Base-by-base conservation (phyloP, 2,797 vertebrate species). In the Pogoniulus pusillus region DNA sequence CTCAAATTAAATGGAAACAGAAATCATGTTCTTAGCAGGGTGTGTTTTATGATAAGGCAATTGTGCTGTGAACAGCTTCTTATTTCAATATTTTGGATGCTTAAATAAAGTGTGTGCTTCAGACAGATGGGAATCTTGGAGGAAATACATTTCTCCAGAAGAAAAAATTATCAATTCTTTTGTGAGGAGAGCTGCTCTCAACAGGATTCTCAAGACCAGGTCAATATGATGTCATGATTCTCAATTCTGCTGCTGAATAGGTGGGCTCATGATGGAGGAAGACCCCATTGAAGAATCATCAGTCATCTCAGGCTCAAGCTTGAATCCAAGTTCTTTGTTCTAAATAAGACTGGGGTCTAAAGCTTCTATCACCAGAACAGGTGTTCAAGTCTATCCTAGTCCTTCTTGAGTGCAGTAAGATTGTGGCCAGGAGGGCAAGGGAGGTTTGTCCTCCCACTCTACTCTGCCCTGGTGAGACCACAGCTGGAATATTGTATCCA, bases 11-110 rank as follows among this genome's bases (percentile, higher is more conserved):
- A 93, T 81, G 84, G 93, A 91, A 95, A 92, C 58, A 93, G 90
- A 96, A 95, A 92, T 95, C 91, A 89, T 90, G 70, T 77, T 95
- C 91, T 90, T 91, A 91, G 90, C 81, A 81, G 90, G 90, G 78
- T 90, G 51, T 91, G 69, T 94, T 95, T 96, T 93, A 92, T 90
- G 88, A 92, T 93, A 85, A 90, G 65, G 58, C 35, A 24, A 91
- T 95, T 95, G 83, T 90, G 94, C 87, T 82, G 78, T 0, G 47
- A 94, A 57, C 62, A 90, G 90, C 76, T 91, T 76, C 85, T 79
- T 90, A 91, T 80, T 92, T 96, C 93, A 95, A 74, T 94, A 92
- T 95, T 96, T 96, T 85, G 75, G 69, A 87, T 90, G 47, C 72
- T 92, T 91, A 94, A 96, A 93, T 81, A 89, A 90, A 92, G 79